Evolutionary conservation across 1,140 invertebrate species (phyloP), one percentile per base, ranked within the genome.

Genomic region (Neodiprion pinetum): DNA sequence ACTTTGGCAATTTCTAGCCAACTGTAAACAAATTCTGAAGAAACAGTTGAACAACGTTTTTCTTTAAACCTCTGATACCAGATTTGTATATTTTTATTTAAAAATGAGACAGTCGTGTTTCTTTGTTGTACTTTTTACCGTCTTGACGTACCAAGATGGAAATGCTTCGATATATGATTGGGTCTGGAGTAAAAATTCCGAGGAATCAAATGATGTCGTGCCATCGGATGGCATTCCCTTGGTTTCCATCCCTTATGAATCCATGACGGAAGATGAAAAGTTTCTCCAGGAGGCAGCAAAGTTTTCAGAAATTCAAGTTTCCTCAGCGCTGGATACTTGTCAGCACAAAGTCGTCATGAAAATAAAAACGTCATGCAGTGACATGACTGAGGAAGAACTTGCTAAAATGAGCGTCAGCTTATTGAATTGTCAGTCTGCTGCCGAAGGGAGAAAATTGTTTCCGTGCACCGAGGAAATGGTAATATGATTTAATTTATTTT

Each of bases 341-440:
- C 91, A 93, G 78, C 92, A 93, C 76, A 91, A 93, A 90, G 87
- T 93, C 14, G 85, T 93, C 4, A 85, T 93, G 78, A 90, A 90
- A 80, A 86, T 93, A 72, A 88, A 88, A 82, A 87, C 87, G 4
- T 89, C 91, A 1, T 93, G 93, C 79, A 83, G 86, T 53, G 83
- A 87, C 17, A 87, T 94, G 81, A 90, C 90, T 17, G 93, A 94
- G 78, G 93, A 94, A 77, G 89, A 93, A 70, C 80, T 94, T 28
- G 91, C 92, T 0, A 94, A 93, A 84, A 79, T 94, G 12, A 90
- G 92, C 70, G 92, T 94, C 48, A 91, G 92, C 83, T 85, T 94
- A 21, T 84, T 94, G 17, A 94, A 94, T 81, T 94, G 93, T 84
- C 93, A 94, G 75, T 92, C 91, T 3, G 86, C 87, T 53, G 89